These are phyloP conservation scores for Trochalopteron elliotii DNA, from an alignment of 2,113 vertebrate genomes.

Conservation along the genomic window DNA sequence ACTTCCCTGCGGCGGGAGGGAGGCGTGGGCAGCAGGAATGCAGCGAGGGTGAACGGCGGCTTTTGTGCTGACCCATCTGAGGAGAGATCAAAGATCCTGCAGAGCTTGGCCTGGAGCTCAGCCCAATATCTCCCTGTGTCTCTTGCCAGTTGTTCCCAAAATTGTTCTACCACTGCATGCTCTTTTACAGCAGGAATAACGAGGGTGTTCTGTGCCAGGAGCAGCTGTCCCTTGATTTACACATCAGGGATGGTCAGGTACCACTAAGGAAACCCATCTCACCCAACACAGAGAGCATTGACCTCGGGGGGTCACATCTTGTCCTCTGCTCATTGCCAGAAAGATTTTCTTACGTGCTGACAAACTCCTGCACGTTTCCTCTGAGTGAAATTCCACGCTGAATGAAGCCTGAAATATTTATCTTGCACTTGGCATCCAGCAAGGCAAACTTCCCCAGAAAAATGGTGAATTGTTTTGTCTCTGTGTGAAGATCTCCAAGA, in stretches of 20 bases:
- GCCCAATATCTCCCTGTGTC: accelerated
- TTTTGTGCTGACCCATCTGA: not conserved
- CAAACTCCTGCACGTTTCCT: not conserved
- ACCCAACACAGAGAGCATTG: accelerated
- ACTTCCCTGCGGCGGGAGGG: not conserved
- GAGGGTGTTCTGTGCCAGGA: accelerated
- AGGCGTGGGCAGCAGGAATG: not conserved
- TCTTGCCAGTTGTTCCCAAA: not conserved
- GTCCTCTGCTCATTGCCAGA: not conserved
- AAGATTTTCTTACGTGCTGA: not conserved
- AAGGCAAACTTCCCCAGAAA: not conserved
- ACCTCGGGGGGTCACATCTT: not conserved
- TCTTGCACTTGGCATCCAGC: not conserved
- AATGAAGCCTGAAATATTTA: not conserved
- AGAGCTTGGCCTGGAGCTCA: not conserved
- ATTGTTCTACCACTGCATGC: accelerated
- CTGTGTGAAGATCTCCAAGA: not conserved
- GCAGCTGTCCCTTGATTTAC: not conserved
- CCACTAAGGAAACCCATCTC: not conserved
- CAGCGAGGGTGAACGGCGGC: not conserved
- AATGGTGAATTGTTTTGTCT: not conserved
- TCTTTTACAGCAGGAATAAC: not conserved
- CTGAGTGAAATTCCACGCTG: not conserved
- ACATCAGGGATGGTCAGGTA: not conserved
- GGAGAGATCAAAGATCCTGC: slow-evolving; percentile 13